Base-by-base conservation (phyloP, 2,888 invertebrate species). In the Kryphioiulus occultus region DNA sequence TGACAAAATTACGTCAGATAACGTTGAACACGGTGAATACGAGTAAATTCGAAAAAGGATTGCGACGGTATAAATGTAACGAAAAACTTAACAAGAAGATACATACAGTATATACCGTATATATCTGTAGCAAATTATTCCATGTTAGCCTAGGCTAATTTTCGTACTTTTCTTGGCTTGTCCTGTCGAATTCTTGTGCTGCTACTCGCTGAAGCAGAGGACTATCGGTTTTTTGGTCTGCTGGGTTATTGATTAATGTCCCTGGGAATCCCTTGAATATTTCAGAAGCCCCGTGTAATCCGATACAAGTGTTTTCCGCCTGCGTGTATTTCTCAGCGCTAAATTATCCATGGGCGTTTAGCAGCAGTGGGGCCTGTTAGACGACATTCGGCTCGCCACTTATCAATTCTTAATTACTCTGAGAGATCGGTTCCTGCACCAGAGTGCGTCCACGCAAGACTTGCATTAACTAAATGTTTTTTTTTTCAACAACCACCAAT, bases 341-440 rank as follows among this genome's bases (percentile, higher is more conserved):
- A 59, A 59, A 59, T 59, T 59, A 59, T 59, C 59, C 59, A 59
- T 59, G 22, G n/a, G 59, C 59, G 22, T 59, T 59, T 59, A 59
- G 59, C 59, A 59, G 22, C 59, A 22, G 59, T 22, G 22, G 59
- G 5, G 22, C 59, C 59, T 59, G 22, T 22, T n/a, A 22, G 59
- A 59, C 22, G 59, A 59, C 59, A 59, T 59, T 22, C 22, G 22
- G 59, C 22, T 59, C 22, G 59, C 59, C 59, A 59, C 59, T n/a
- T 22, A 59, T 59, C 59, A 59, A 59, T 59, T 59, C 59, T 59
- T 59, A 59, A 59, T 59, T 59, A 59, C 59, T 59, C 59, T n/a
- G 4, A 22, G 22, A 59, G 59, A 59, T 22, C 59, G n/a, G 7
- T 22, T 59, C 59, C 22, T 59, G 7, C 59, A 59, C 59, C n/a